phyloP scores from a whole-genome alignment of 64 coral and sea anemone species.

The Astreopora myriophthalma region DNA sequence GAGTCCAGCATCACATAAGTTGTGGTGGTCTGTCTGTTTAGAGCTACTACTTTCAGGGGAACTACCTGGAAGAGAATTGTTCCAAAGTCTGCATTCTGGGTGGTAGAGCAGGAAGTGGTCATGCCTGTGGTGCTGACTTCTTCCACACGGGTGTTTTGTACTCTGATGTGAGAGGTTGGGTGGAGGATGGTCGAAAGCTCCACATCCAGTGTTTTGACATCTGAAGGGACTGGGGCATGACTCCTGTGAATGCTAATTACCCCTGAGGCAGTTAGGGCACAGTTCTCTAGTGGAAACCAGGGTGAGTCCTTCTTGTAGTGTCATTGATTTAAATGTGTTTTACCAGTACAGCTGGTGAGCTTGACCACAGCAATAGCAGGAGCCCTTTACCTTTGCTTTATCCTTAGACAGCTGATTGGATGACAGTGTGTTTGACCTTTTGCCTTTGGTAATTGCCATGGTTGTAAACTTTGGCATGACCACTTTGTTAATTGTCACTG shows the following conservation, averaged over 20 bases:
- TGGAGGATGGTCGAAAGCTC: conserved; percentile 31
- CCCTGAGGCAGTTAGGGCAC: conserved; percentile 51
- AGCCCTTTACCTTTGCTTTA: background rate
- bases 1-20: conserved; percentile 71
- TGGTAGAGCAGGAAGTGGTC: background rate
- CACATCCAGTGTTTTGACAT: conserved; percentile 34
- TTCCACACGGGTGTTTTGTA: background rate
- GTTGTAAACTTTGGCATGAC: background rate
- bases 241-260: conserved; percentile 17
- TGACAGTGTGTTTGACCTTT: background rate
- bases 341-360: conserved; percentile 20
- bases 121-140: background rate
- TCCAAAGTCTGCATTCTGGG: background rate
- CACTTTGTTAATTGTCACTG: background rate
- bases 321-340: conserved; percentile 32
- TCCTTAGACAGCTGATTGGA: background rate
- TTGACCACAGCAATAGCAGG: conserved; percentile 35
- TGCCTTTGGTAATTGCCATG: no score
- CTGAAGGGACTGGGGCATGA: conserved; percentile 39
- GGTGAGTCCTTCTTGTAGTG: background rate
- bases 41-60: conserved; percentile 7
- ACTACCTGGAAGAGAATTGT: conserved; percentile 61
- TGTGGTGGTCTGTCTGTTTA: background rate
- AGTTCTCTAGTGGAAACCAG: conserved; percentile 11
- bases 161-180: conserved; percentile 6